A percentile compares a stretch with the other conserved stretches of the same genome.
Conservation (phyloP, 2,113 vertebrate genomes). For the Chroicocephalus ridibundus region DNA sequence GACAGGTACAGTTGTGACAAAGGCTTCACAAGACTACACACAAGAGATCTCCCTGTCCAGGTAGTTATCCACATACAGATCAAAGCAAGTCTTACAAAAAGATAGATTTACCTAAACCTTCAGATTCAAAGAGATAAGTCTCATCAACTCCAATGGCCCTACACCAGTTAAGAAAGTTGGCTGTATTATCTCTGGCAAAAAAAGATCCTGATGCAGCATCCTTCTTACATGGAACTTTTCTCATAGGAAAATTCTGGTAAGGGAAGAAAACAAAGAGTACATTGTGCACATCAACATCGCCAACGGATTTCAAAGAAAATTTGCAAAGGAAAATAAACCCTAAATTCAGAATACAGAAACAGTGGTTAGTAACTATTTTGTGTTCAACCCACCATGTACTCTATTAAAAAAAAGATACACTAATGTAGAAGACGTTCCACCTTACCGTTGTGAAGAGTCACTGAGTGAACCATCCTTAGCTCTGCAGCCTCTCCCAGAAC, state of each 20-base stretch:
- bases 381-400: background rate
- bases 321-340: background rate
- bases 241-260: constrained; percentile 84
- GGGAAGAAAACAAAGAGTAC: constrained; percentile 2
- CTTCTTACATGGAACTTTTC: constrained; percentile 88
- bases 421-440: background rate
- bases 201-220: constrained; percentile 93
- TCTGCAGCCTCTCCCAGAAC: background rate
- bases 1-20: background rate
- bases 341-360: background rate
- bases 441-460: background rate
- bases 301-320: background rate
- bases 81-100: constrained; percentile 6
- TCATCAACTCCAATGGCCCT: constrained; percentile 88
- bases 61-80: background rate
- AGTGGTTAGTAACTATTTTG: background rate
- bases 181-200: constrained; percentile 97
- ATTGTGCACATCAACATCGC: background rate
- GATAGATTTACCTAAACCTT: constrained; percentile 86
- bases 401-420: background rate
- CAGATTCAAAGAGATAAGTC: constrained; percentile 95
- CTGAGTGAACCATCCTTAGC: background rate
- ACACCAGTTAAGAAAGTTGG: constrained; percentile 98
- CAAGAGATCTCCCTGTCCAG: background rate
- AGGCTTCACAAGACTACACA: background rate